Evolutionary conservation across 2,888 invertebrate genomes (phyloP), one percentile per base, ranked within the genome.

Genomic region (Drosophila longiperda): DNA sequence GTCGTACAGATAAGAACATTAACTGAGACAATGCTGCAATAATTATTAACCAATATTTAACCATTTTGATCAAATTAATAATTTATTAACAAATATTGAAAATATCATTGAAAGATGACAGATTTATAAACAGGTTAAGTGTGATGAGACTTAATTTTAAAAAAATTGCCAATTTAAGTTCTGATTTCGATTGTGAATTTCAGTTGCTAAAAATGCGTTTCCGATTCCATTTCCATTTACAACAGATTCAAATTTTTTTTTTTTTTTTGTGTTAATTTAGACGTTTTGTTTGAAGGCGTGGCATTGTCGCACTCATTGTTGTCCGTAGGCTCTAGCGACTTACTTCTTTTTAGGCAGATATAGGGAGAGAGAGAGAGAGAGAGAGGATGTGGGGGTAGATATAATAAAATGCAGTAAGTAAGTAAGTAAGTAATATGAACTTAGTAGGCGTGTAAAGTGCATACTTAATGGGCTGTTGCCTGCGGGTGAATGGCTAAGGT

Each of bases 401-500:
- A 61, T 76, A 64, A 61, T 36, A 75, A 82, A 82, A 75, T 67
- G 82, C 75, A 84, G 20, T 45, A 45, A 45, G 45, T 45, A 23
- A 86, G 82, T 84, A 86, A 84, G 80, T 84, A 86, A 84, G 84
- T 86, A 85, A 86, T 86, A 73, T 78, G 87, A 85, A 82, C 73
- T 77, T 84, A 86, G 87, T 75, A 79, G 84, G 84, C 87, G 84
- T 86, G 84, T 82, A 66, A 85, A 85, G 84, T 76, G 84, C 76
- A 77, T 79, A 85, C 84, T 85, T 79, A 74, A 86, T 73, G 79
- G 67, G 71, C 73, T 78, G 67, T 77, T 78, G 78, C 78, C 78
- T 78, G 78, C 64, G 74, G 78, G 61, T 58, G 52, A 34, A 17
- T 32, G 11, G 53, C 42, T n/a, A n/a, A 59, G 59, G 54, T 40